Conservation (phyloP, 1,140 invertebrate genomes). For the Rhopalosiphum maidis region DNA sequence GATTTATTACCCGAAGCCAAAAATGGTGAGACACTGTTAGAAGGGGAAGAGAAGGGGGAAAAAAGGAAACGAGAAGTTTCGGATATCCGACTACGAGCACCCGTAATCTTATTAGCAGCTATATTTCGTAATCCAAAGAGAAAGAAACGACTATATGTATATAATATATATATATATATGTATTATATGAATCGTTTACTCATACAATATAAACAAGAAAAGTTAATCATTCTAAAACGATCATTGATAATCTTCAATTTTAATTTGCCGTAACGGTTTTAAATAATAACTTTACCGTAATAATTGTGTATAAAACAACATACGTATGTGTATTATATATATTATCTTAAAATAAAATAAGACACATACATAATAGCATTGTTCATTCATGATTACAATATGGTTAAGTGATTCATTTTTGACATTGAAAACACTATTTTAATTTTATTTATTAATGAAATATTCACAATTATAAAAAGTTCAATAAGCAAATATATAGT, state of each 20-base stretch:
- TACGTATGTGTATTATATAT: background rate
- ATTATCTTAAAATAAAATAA: background rate
- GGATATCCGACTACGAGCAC: constrained; percentile 51
- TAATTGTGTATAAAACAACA: background rate
- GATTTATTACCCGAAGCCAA: constrained; percentile 55
- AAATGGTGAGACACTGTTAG: background rate
- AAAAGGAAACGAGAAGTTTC: constrained; percentile 51
- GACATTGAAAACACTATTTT: too few species aligned
- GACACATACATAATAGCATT: background rate
- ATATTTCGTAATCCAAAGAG: constrained; percentile 54
- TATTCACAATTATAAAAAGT: background rate
- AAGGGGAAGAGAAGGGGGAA: background rate
- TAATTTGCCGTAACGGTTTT: background rate
- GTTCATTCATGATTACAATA: background rate
- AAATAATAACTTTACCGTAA: background rate
- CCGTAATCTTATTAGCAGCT: constrained; percentile 57
- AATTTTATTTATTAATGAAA: too few species aligned
- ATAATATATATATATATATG: background rate
- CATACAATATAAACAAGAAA: background rate
- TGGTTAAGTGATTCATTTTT: background rate
- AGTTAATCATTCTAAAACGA: constrained; percentile 27
- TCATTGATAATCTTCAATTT: constrained; percentile 19
- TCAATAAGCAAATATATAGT: background rate
- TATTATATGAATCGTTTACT: background rate
- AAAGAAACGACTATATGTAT: constrained; percentile 30